These are phyloP conservation scores for Melopsittacus undulatus DNA, from an alignment of 2,797 vertebrate species.

Conservation along the genomic window DNA sequence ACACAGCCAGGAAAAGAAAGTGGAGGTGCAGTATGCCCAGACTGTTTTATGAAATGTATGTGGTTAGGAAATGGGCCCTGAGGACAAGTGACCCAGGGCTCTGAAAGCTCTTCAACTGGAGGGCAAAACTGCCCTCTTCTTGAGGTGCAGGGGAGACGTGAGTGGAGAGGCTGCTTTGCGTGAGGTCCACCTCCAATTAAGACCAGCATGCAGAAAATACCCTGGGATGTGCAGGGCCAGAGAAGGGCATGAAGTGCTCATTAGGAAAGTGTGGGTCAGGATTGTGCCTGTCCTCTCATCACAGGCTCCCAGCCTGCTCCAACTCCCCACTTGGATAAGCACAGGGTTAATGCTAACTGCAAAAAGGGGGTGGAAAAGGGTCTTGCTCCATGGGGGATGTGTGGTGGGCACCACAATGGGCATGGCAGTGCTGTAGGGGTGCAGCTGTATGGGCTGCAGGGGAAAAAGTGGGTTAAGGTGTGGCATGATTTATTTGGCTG, in stretches of 20 bases:
- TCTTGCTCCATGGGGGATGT: neutral
- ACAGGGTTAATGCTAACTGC: neutral
- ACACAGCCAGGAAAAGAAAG: neutral
- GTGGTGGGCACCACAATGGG: fast-evolving
- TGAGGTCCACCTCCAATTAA: neutral
- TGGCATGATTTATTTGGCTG: neutral
- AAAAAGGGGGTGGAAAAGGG: neutral
- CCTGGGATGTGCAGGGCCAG: neutral
- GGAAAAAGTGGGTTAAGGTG: neutral
- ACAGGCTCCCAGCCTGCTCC: neutral
- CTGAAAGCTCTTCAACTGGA: neutral
- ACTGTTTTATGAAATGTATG: neutral
- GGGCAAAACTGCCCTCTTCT: neutral
- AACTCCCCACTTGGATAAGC: neutral
- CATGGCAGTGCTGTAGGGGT: neutral
- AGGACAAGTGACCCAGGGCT: neutral
- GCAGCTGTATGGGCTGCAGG: neutral
- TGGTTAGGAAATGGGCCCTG: neutral
- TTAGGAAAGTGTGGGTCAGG: neutral
- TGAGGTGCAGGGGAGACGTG: neutral
- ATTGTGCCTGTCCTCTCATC: neutral
- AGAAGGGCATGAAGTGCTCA: neutral
- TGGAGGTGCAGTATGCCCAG: neutral
- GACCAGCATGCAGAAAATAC: neutral
- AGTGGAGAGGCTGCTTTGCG: neutral